Evolutionary conservation across 2,888 invertebrate genomes (phyloP), one percentile per base, ranked within the genome.

Genomic region (Campopleginae sp.): DNA sequence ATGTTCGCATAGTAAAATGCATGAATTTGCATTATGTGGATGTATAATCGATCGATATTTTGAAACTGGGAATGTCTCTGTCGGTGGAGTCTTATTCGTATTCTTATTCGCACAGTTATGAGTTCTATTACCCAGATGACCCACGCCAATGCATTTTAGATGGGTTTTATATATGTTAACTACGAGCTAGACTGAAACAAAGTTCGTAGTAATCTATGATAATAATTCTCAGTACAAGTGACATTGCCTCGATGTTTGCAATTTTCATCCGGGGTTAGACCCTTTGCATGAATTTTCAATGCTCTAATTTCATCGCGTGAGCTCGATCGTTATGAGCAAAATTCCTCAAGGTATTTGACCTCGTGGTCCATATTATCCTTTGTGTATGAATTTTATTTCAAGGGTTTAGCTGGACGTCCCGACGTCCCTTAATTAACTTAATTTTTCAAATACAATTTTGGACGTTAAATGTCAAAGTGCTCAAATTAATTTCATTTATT

Each of bases 261-360:
- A 85, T 80, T 87, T 87, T 87, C 75, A 87, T 58, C 5, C 81
- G 72, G 76, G 77, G 33, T 46, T 19, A 46, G 65, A 65, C 54
- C 44, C 46, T 27, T 31, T 58, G 42, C 82, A 72, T 82, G 78
- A 72, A 82, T 82, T 65, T 66, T 72, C 72, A 72, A 82, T 66
- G 46, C 23, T 72, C 74, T 68, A 72, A 74, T 72, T 74, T 82
- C 77, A 77, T 54, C 77, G 63, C 46, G 75, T 38, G 78, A 27
- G 78, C 23, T 33, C 38, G 48, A 46, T 23, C 33, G 27, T 44
- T 42, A 31, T 33, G 44, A 48, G 33, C 48, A 14, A 23, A 19
- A 68, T 17, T 17, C 44, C 44, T 5, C 17, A 2, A 58, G 58
- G 58, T 19, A 63, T 65, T 48, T 33, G 38, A 61, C 27, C 63